Percentiles rank a stretch among this genome's conserved stretches.
Conservation (phyloP, 2,797 vertebrate species). For the Chelonia mydas region DNA sequence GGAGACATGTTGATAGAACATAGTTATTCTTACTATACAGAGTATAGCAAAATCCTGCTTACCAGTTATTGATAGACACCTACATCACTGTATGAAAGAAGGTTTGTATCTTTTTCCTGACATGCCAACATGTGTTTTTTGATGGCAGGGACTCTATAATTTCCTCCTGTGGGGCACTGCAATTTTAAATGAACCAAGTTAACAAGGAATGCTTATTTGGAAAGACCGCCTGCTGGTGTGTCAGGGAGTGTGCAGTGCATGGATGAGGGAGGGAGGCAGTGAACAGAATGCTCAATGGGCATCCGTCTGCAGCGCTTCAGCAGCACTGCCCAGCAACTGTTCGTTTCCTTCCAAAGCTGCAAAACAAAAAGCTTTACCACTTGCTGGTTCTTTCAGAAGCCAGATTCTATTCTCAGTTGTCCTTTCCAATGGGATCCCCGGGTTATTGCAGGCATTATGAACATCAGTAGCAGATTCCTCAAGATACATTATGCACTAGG, state of each 20-base stretch:
- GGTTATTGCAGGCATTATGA: not conserved
- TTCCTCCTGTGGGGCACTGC: not conserved
- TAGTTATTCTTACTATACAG: not conserved
- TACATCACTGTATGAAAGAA: not conserved
- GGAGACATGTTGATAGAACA: not conserved
- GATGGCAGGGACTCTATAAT: conserved; percentile 12
- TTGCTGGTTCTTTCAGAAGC: not conserved
- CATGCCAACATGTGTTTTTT: conserved; percentile 1
- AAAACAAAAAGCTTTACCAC: not conserved
- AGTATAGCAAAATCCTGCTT: not conserved
- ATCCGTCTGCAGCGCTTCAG: not conserved
- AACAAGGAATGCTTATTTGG: not conserved
- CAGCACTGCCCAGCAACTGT: not conserved
- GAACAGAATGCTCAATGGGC: not conserved
- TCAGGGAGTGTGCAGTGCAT: not conserved
- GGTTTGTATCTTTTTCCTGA: conserved; percentile 18
- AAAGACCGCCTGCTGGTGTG: not conserved
- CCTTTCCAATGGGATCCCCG: not conserved
- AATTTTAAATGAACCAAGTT: not conserved
- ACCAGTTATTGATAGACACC: not conserved
- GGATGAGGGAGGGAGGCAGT: not conserved
- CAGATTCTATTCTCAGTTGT: not conserved
- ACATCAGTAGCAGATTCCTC: not conserved
- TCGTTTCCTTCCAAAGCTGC: not conserved
- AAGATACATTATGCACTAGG: not conserved